Conservation (phyloP, 1,140 invertebrate genomes). For the Bradynema listronoti region DNA sequence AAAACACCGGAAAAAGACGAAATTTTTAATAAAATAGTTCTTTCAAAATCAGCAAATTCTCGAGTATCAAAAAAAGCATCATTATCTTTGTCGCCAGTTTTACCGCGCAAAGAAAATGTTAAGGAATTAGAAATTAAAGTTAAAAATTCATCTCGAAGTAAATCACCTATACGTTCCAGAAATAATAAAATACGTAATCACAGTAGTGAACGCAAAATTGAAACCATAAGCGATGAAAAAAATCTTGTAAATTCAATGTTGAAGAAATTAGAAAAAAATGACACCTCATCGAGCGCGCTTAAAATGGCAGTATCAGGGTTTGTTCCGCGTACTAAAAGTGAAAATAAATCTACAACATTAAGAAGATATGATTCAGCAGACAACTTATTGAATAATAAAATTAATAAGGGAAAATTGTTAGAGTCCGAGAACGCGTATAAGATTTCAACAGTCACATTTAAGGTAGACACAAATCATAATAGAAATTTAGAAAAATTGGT, state of each 20-base stretch:
- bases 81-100: no score
- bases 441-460: background rate
- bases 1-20: no score
- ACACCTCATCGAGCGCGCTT: conserved; percentile 23
- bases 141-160: background rate
- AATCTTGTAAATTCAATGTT: conserved; percentile 18
- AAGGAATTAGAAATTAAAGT: background rate
- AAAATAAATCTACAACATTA: no score
- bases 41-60: no score
- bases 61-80: no score
- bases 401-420: background rate
- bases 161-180: background rate
- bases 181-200: background rate
- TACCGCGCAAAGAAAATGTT: no score
- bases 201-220: background rate
- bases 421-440: background rate
- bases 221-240: background rate
- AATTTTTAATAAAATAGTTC: no score
- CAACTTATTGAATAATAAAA: no score
- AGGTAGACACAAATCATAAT: background rate
- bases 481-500: background rate
- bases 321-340: conserved; percentile 12
- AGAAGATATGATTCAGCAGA: no score
- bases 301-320: conserved; percentile 21
- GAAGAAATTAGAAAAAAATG: conserved; percentile 29